These are phyloP conservation scores for Brachylomia viminalis DNA, from an alignment of 2,888 invertebrate species.

Conservation along the genomic window DNA sequence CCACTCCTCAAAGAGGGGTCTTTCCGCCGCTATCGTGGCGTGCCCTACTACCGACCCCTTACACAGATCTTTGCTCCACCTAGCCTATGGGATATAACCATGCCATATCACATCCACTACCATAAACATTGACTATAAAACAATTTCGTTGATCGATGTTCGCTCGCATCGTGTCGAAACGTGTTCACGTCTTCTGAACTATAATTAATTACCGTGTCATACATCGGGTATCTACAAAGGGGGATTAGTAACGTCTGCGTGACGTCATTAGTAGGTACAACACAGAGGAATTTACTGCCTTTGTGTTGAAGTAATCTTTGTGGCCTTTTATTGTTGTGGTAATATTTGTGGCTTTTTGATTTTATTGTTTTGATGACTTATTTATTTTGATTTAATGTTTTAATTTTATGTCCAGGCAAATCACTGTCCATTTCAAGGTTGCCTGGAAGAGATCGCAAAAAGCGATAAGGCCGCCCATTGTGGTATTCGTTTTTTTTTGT, in stretches of 20 bases:
- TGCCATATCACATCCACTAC: not conserved
- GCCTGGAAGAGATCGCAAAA: too few species aligned
- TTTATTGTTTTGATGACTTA: too few species aligned
- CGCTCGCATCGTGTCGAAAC: slow-evolving; percentile 12
- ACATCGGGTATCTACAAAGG: slow-evolving; percentile 9
- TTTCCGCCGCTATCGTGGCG: too few species aligned
- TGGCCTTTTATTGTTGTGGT: slow-evolving; percentile 5
- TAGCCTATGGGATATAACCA: too few species aligned
- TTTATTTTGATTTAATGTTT: too few species aligned
- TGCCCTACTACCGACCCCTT: too few species aligned
- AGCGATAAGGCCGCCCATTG: too few species aligned
- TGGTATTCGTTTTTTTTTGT: too few species aligned
- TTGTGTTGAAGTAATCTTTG: slow-evolving; percentile 38
- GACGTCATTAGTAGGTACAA: slow-evolving; percentile 33
- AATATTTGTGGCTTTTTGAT: too few species aligned
- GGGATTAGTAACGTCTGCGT: slow-evolving; percentile 32
- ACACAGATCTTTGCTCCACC: not conserved
- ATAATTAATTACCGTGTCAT: slow-evolving; percentile 37
- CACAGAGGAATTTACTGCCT: slow-evolving; percentile 17
- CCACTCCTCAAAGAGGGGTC: too few species aligned
- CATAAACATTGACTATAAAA: not conserved
- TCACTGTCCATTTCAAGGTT: too few species aligned
- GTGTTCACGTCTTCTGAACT: slow-evolving; percentile 18
- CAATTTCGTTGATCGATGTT: slow-evolving; percentile 30
- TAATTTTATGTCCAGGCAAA: too few species aligned